phyloP scores from a whole-genome alignment of 2,888 invertebrate genomes.

The Clistopyga incitator region DNA sequence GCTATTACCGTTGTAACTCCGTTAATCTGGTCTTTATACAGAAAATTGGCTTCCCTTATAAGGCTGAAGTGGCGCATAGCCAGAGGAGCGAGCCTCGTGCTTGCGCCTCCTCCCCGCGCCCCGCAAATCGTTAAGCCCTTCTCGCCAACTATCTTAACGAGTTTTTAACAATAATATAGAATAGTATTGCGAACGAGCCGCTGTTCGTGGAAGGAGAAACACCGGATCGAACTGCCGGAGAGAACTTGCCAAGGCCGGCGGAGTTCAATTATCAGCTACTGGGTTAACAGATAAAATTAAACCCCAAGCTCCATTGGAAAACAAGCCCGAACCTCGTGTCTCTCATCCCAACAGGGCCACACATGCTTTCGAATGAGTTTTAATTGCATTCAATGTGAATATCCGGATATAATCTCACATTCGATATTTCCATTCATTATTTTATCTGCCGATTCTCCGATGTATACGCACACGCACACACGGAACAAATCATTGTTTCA shows the following conservation, averaged over 20 bases:
- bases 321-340: background rate
- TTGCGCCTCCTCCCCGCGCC: slow-evolving; percentile 14
- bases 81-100: slow-evolving; percentile 19
- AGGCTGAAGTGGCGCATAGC: slow-evolving; percentile 39
- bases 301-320: background rate
- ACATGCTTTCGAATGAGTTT: background rate
- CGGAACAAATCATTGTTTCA: too few species aligned
- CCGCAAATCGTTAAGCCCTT: slow-evolving; percentile 36
- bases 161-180: slow-evolving; percentile 61
- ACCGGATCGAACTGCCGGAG: background rate
- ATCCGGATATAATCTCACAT: too few species aligned
- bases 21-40: slow-evolving; percentile 57
- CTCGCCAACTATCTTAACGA: slow-evolving; percentile 55
- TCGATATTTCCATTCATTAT: too few species aligned
- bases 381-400: slow-evolving; percentile 10
- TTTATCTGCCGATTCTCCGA: too few species aligned
- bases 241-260: background rate
- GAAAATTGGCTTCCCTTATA: slow-evolving; percentile 45
- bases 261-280: slow-evolving; percentile 37
- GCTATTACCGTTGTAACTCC: slow-evolving; percentile 59
- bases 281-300: slow-evolving; percentile 18
- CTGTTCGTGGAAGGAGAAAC: background rate
- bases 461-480: too few species aligned
- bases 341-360: background rate
- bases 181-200: slow-evolving; percentile 7